Evolutionary conservation across 2,888 invertebrate species (phyloP), one percentile per base, ranked within the genome.

Genomic region (Aelia acuminata): DNA sequence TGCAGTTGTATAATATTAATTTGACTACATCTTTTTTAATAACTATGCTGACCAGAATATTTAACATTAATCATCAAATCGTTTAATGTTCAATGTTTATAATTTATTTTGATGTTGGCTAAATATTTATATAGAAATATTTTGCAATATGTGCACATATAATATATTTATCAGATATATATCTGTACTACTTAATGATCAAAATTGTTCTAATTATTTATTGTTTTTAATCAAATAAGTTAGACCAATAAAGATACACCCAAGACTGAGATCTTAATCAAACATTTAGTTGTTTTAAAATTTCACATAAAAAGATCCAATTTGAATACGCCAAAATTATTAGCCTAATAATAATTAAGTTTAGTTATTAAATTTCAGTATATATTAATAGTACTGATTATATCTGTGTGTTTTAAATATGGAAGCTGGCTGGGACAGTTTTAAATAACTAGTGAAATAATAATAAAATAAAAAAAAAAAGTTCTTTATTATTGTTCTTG

Each of bases 211-310:
- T 43, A 43, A 43, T 80, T 80, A 80, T 80, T 80, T 80, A 80
- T 80, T 80, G 43, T 22, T 43, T 43, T 39, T 80, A 43, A 47
- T 43, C 22, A 80, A 80, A 80, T 43, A 47, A 43, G 43, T 47
- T 11, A 80, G 80, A 80, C 80, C 80, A 80, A 80, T 39, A 18
- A 43, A 80, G 22, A 80, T 43, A 80, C 80, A 43, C 43, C 43
- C 43, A 80, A 80, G 80, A 80, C 80, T 80, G 80, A 80, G 80
- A 80, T 80, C 80, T 80, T 80, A 80, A 80, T 80, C 80, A 80
- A 80, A 80, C 43, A 47, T 80, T 80, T 80, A 43, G 80, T 47
- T 80, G 80, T 80, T 43, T 43, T 43, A 80, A 43, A 80, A 80
- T 80, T 80, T 39, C 43, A 80, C 35, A 10, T n/a, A 13, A 26